phyloP scores from a whole-genome alignment of 2,888 invertebrate genomes.

The Maniola hyperantus region DNA sequence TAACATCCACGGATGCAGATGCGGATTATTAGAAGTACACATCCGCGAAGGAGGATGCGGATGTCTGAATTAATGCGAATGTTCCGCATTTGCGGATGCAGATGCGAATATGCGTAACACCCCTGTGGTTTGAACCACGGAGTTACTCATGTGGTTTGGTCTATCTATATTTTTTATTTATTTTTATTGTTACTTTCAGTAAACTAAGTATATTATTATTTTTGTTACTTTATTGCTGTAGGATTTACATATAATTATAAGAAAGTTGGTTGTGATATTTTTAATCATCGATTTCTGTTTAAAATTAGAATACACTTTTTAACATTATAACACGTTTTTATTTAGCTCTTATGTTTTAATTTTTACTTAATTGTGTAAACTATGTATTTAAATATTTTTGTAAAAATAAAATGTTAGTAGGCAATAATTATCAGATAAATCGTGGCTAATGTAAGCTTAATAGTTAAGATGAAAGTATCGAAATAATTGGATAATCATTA shows the following conservation, averaged over 20 bases:
- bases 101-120: no score
- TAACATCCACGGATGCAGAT: no score
- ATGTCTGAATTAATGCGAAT: no score
- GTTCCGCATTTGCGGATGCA: no score
- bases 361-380: no score
- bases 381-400: background rate
- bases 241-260: constrained; percentile 11
- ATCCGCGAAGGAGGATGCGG: no score
- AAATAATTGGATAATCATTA: background rate
- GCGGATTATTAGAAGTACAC: no score
- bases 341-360: background rate
- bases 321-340: background rate
- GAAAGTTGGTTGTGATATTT: constrained; percentile 36
- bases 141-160: no score
- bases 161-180: no score
- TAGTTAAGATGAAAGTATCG: background rate
- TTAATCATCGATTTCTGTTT: constrained; percentile 28
- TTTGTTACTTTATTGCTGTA: background rate
- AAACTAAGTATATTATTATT: background rate
- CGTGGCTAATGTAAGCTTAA: background rate
- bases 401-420: background rate
- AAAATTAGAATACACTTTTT: background rate
- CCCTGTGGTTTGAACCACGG: no score
- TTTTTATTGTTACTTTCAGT: background rate
- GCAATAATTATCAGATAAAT: background rate